These are phyloP conservation scores for Anniella stebbinsi DNA, from an alignment of 2,797 vertebrate genomes.

Conservation along the genomic window DNA sequence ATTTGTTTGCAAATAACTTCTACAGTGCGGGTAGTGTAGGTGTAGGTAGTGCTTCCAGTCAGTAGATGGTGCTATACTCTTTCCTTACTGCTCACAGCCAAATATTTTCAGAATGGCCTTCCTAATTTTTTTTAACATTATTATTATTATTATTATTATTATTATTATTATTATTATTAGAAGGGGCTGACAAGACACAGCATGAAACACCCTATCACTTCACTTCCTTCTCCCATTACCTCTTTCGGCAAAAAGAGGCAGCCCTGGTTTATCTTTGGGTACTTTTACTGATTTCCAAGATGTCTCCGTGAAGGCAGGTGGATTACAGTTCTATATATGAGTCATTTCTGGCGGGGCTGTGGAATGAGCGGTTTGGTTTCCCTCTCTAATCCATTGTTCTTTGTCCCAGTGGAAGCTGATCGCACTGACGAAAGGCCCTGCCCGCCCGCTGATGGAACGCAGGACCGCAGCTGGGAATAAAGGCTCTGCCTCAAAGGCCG, in stretches of 20 bases:
- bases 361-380: neutral
- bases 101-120: neutral
- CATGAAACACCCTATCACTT: neutral
- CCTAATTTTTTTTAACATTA: neutral
- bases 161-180: neutral
- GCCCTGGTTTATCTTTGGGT: neutral
- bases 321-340: neutral
- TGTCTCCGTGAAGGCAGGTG: neutral
- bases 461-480: neutral
- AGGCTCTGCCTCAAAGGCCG: neutral
- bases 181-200: neutral
- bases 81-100: neutral
- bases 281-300: neutral
- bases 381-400: neutral
- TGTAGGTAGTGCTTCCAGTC: neutral
- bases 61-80: neutral
- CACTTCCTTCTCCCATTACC: neutral
- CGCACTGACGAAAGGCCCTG: conserved; percentile 10
- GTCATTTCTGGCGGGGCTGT: neutral
- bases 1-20: too few relatives aligned
- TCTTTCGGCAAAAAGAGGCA: neutral
- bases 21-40: too few relatives aligned
- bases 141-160: too few relatives aligned
- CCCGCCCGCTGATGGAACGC: conserved; percentile 27
- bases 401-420: conserved; percentile 32